A percentile compares a stretch with the other conserved stretches of the same genome.
These are phyloP conservation scores for Monopis laevigella DNA, from an alignment of 2,888 invertebrate species.

Conservation along the genomic window DNA sequence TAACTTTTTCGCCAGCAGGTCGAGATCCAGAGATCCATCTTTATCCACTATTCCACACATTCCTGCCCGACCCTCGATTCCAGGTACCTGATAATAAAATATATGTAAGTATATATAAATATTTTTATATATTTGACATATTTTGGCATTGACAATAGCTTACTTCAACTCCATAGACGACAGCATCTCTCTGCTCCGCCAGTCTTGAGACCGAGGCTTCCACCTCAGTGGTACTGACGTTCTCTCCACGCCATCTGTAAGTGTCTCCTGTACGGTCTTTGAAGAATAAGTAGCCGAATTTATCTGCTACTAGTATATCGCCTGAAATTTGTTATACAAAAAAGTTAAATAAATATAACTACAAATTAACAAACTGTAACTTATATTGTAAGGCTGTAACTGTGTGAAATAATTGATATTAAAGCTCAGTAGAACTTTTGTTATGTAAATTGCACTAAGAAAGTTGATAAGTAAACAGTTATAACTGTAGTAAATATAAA, in stretches of 20 bases:
- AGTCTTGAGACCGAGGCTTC: slow-evolving; percentile 91
- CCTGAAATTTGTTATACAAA: slow-evolving; percentile 48
- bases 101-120: neutral
- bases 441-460: no score
- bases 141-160: slow-evolving; percentile 14
- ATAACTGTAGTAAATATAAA: no score
- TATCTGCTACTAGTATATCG: slow-evolving; percentile 91
- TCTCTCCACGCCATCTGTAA: slow-evolving; percentile 98
- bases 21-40: slow-evolving; percentile 73
- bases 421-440: no score
- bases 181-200: slow-evolving; percentile 86
- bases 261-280: slow-evolving; percentile 97
- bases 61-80: slow-evolving; percentile 89
- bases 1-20: slow-evolving; percentile 69
- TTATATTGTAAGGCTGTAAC: no score
- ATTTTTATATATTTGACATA: neutral
- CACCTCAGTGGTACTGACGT: slow-evolving; percentile 97
- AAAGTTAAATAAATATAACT: no score
- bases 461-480: no score
- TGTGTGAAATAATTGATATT: no score
- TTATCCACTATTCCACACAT: slow-evolving; percentile 95
- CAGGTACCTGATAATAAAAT: slow-evolving; percentile 73
- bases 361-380: no score
- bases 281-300: slow-evolving; percentile 93
- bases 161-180: slow-evolving; percentile 95